Percentiles rank a stretch among this genome's conserved stretches.
Conservation (phyloP, 1,140 invertebrate genomes). For the Pemphigus obesinymphae region DNA sequence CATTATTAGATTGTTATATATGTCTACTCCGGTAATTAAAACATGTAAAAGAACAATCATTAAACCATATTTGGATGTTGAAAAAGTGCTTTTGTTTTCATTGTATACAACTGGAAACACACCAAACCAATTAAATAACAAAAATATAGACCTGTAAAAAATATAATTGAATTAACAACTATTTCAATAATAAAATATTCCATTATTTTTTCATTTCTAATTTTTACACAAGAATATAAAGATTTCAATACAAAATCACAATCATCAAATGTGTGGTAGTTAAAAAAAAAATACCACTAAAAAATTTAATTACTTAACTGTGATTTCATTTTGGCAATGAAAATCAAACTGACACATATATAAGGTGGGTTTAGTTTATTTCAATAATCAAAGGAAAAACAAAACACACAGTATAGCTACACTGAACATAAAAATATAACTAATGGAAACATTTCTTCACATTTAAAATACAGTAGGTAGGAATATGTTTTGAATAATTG, state of each 20-base stretch:
- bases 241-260: too few species aligned
- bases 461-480: neutral
- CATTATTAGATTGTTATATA: neutral
- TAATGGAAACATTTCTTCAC: neutral
- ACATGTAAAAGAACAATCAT: neutral
- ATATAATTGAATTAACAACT: neutral
- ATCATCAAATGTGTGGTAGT: too few species aligned
- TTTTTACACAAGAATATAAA: too few species aligned
- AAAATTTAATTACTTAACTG: neutral
- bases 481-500: conserved; percentile 2
- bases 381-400: neutral
- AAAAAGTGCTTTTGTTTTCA: neutral
- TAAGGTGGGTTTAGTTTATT: neutral
- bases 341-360: neutral
- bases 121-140: neutral
- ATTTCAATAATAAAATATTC: too few species aligned
- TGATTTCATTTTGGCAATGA: neutral
- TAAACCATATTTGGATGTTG: neutral
- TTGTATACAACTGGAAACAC: conserved; percentile 10
- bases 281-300: too few species aligned
- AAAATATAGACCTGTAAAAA: neutral
- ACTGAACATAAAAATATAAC: neutral
- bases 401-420: neutral
- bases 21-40: neutral
- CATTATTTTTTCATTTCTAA: too few species aligned